Base-by-base conservation (phyloP, 2,888 invertebrate genomes). In the Leptarthrus brevirostris region DNA sequence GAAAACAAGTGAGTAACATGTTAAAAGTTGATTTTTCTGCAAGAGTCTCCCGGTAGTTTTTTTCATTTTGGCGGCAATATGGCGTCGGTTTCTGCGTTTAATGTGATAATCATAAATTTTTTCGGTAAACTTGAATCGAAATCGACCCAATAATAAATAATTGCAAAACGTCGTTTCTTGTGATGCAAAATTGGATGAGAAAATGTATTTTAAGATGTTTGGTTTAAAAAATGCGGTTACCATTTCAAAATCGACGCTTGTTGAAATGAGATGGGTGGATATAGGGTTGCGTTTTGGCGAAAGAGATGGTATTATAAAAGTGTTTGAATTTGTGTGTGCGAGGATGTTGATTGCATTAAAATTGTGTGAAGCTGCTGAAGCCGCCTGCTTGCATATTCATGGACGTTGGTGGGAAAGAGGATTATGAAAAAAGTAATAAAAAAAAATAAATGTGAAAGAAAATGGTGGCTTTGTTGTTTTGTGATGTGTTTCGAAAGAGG, bases 1-100 rank as follows among this genome's bases (percentile, higher is more conserved):
- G 83, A 84, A 81, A 84, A 83, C 78, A 84, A 83, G 84, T 84
- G 83, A 84, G 84, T 84, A 84, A 78, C 49, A 73, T 72, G 36
- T 18, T 10, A 47, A 64, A 44, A 34, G 52, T 66, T 52, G 34
- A 26, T 69, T 72, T 54, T 69, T 47, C 44, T 24, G 10, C 40
- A 53, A 44, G 34, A 36, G 49, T 58, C 47, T 30, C 24, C 61
- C 56, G 53, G 53, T 73, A 66, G 72, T 66, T 69, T 34, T 73
- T 74, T 75, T 47, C 71, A 49, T 58, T 76, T 79, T 79, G 79
- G 79, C 79, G 79, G 79, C 79, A 79, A 79, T 78, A 79, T 79
- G 79, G 79, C 79, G 79, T 79, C 79, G 75, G 76, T 77, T 74
- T 64, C 53, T 73, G 56, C 24, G 58, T 72, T 58, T 10, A 14